Percentiles rank a stretch among this genome's conserved stretches.
phyloP scores from a whole-genome alignment of 2,888 invertebrate genomes.

The Drosophila fungiperda region DNA sequence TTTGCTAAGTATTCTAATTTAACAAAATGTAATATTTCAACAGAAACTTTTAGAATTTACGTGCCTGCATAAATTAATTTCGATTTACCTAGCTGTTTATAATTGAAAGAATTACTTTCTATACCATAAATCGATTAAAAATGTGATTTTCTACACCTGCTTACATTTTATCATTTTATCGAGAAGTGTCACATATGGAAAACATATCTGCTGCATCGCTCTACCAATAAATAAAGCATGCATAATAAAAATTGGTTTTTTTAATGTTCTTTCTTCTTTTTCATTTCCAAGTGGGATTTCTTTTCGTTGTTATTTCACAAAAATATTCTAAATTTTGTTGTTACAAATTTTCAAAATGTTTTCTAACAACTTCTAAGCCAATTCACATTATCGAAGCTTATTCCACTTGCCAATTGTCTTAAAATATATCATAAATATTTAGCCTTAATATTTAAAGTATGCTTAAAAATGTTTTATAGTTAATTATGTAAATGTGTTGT shows the following conservation, averaged over 20 bases:
- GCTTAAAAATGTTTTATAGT: background rate
- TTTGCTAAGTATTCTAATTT: background rate
- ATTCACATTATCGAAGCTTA: background rate
- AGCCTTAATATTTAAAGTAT: background rate
- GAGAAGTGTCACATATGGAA: background rate
- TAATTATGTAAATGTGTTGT: background rate
- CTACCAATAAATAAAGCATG: too few species aligned
- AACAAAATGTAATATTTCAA: background rate
- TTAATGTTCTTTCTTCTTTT: background rate
- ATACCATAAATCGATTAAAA: rapidly evolving
- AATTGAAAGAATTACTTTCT: background rate
- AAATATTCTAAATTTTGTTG: too few species aligned
- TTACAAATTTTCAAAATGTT: too few species aligned
- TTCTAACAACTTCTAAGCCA: too few species aligned
- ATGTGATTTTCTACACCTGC: background rate
- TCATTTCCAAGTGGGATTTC: background rate
- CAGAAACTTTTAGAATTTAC: background rate
- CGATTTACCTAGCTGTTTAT: too few species aligned
- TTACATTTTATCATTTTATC: background rate
- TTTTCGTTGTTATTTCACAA: background rate
- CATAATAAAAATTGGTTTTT: background rate
- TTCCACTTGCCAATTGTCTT: background rate
- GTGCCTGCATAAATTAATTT: too few species aligned
- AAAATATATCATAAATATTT: background rate
- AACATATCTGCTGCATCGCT: background rate